Percentiles rank a stretch among this genome's conserved stretches.
phyloP scores from a whole-genome alignment of 1,140 invertebrate species.

The Polypedilum vanderplanki region DNA sequence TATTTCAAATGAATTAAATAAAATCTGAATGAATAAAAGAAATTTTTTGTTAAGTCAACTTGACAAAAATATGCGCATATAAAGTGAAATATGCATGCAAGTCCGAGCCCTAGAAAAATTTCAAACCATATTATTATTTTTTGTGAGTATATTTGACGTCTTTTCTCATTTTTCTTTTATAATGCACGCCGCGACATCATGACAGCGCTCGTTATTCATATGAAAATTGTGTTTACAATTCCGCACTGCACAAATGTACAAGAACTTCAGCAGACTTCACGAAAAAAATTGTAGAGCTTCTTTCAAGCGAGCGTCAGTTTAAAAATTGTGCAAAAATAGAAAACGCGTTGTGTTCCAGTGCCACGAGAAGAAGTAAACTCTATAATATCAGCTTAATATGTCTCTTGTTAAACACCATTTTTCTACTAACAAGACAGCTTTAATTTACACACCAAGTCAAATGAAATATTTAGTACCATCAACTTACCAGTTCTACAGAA shows the following conservation, averaged over 20 bases:
- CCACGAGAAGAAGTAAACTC: not conserved
- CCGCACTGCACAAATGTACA: not conserved
- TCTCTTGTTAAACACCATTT: not conserved
- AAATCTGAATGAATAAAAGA: too few species aligned
- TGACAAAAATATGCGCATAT: too few species aligned
- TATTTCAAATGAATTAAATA: too few species aligned
- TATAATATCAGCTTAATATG: not conserved
- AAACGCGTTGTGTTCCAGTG: not conserved
- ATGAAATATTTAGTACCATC: too few species aligned
- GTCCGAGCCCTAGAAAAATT: too few species aligned
- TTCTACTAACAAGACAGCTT: not conserved
- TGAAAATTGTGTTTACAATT: conserved; percentile 7
- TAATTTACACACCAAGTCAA: not conserved
- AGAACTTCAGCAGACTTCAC: not conserved
- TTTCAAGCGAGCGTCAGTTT: not conserved
- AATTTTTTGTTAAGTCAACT: too few species aligned
- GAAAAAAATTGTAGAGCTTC: not conserved
- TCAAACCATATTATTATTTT: too few species aligned
- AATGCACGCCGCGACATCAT: not conserved
- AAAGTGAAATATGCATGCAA: too few species aligned
- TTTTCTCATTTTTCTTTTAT: too few species aligned
- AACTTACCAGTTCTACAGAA: too few species aligned
- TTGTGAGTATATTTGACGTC: too few species aligned
- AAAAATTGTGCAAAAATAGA: conserved; percentile 24
- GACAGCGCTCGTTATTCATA: not conserved